Evolutionary conservation across 2,888 invertebrate species (phyloP).

Genomic region (Bugula neritina): DNA sequence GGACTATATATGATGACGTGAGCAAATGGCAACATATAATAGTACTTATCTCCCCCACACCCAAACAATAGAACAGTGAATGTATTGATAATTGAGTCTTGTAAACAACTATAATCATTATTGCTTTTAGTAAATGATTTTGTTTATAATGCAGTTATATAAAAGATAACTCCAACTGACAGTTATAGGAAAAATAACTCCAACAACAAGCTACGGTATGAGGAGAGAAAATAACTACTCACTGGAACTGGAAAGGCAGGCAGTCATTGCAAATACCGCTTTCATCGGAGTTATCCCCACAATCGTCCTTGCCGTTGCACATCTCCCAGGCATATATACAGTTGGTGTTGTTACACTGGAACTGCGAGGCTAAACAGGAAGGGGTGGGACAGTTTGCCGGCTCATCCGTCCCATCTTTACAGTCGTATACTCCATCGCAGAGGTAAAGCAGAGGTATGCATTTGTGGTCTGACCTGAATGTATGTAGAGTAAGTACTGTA

Average conservation of each 20-base stretch:
- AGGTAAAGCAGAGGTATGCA: conserved; percentile 73
- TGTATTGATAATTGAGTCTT: no score
- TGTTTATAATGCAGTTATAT: neutral
- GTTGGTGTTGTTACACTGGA: conserved; percentile 27
- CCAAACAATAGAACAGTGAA: no score
- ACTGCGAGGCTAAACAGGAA: conserved; percentile 8
- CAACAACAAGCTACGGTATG: no score
- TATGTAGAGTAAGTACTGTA: no score
- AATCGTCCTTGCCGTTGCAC: conserved; percentile 50
- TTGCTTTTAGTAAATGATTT: no score
- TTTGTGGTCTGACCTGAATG: neutral
- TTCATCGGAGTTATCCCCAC: conserved; percentile 65
- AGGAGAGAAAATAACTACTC: no score
- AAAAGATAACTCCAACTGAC: neutral
- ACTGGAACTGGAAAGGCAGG: conserved; percentile 10
- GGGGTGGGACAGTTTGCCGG: neutral
- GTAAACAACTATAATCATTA: no score
- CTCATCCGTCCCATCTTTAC: conserved; percentile 83
- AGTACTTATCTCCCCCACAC: no score
- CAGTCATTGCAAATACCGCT: conserved; percentile 11
- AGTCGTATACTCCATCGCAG: conserved; percentile 84
- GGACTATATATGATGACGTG: no score
- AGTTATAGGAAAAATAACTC: no score
- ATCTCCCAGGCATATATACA: conserved; percentile 24
- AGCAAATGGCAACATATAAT: no score